A percentile compares a stretch with the other conserved stretches of the same genome.
These are phyloP conservation scores for Dryobotodes eremita DNA, from an alignment of 2,888 invertebrate genomes.

Conservation along the genomic window DNA sequence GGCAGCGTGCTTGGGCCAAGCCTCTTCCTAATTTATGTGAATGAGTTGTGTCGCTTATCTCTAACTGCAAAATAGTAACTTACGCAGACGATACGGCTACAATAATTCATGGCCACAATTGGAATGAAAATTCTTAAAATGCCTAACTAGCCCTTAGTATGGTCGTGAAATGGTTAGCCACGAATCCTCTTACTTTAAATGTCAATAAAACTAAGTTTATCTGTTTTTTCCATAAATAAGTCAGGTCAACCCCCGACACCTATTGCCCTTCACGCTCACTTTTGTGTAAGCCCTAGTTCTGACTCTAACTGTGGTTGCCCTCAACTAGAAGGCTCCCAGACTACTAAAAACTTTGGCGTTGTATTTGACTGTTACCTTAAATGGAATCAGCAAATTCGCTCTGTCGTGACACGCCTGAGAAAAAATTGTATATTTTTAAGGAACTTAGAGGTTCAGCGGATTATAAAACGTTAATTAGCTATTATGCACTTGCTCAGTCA, in stretches of 20 bases:
- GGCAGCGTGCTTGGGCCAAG: constrained; percentile 1
- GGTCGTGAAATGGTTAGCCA: not conserved
- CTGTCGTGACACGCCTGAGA: not conserved
- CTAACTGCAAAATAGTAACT: not conserved
- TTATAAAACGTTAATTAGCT: not conserved
- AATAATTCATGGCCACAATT: not conserved
- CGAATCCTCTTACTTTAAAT: not conserved
- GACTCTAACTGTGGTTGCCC: not conserved
- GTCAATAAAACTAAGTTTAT: not conserved
- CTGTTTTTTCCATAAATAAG: not conserved
- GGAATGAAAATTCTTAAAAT: not conserved
- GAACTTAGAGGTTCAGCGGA: not conserved
- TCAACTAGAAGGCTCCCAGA: too few species aligned
- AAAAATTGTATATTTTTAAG: not conserved
- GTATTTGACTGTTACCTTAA: too few species aligned
- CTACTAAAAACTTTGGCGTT: too few species aligned
- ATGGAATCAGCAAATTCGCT: too few species aligned
- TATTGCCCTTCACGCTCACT: not conserved
- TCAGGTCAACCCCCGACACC: not conserved
- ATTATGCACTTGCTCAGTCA: not conserved
- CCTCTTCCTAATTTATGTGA: constrained; percentile 7
- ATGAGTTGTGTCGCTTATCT: constrained; percentile 5
- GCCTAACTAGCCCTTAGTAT: not conserved
- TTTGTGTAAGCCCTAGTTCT: not conserved
- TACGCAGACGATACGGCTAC: not conserved